Evolutionary conservation across 2,113 vertebrate species (phyloP).

Genomic region (Ploceus nigricollis): DNA sequence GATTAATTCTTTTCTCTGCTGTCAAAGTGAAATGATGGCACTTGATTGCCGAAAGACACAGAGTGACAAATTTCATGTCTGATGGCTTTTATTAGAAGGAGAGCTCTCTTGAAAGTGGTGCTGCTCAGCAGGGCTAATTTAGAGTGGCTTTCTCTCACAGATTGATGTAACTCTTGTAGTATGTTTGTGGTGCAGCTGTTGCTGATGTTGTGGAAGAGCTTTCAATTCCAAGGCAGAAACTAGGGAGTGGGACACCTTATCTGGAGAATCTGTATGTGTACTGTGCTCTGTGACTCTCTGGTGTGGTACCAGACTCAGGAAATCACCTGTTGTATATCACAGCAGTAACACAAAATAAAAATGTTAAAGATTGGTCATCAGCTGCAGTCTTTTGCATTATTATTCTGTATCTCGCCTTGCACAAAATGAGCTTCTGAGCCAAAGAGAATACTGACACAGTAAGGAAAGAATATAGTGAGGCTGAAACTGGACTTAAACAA

Average conservation of each 20-base stretch:
- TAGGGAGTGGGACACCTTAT: accelerated
- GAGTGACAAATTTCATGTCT: not conserved
- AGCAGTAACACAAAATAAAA: not conserved
- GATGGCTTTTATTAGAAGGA: not conserved
- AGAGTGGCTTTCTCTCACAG: not conserved
- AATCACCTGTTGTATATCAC: not conserved
- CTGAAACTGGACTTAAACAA: not conserved
- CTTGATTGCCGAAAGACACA: not conserved
- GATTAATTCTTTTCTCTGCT: constrained; percentile 19
- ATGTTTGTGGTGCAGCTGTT: not conserved
- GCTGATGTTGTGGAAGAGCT: not conserved
- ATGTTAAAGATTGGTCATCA: not conserved
- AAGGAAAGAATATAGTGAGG: not conserved
- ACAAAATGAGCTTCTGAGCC: not conserved
- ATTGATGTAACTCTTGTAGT: not conserved
- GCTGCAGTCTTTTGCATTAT: not conserved
- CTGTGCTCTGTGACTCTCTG: not conserved
- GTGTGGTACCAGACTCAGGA: not conserved
- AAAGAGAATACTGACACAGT: not conserved
- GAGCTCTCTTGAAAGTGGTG: not conserved
- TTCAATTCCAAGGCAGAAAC: not conserved
- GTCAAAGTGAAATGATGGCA: not conserved
- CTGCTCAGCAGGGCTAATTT: constrained; percentile 3
- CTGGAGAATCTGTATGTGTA: accelerated
- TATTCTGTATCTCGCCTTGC: not conserved